Conservation (phyloP, 2,888 invertebrate genomes). For the Amphipyra tragopoginis region DNA sequence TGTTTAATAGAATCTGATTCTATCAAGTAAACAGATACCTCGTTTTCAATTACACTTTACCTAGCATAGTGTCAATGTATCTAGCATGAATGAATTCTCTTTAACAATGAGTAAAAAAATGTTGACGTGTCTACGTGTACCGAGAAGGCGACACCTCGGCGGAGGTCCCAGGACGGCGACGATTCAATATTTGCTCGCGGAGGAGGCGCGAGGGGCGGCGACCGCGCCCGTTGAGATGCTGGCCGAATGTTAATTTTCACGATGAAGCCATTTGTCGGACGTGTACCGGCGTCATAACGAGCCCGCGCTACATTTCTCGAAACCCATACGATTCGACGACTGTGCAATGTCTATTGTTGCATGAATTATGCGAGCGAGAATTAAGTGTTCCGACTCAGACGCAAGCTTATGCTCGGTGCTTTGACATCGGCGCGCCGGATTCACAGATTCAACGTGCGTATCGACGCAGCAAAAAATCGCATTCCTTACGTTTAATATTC, state of each 20-base stretch:
- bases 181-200: constrained; percentile 84
- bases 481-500: constrained; percentile 65
- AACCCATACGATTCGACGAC: constrained; percentile 76
- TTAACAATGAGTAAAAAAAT: constrained; percentile 66
- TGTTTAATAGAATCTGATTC: constrained; percentile 26
- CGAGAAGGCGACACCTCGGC: constrained; percentile 78
- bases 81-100: constrained; percentile 66
- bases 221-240: constrained; percentile 71
- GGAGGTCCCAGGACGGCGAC: constrained; percentile 77
- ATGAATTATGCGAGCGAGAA: constrained; percentile 79
- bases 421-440: constrained; percentile 62
- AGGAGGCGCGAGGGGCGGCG: constrained; percentile 61
- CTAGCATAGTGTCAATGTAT: constrained; percentile 56
- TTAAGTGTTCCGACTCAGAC: constrained; percentile 63
- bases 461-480: constrained; percentile 56
- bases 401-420: constrained; percentile 54
- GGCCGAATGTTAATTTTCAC: constrained; percentile 87
- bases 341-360: constrained; percentile 78
- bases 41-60: constrained; percentile 40
- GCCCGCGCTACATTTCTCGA: constrained; percentile 78
- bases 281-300: constrained; percentile 81
- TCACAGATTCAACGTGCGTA: constrained; percentile 67
- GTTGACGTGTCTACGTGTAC: constrained; percentile 67
- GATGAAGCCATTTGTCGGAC: constrained; percentile 86
- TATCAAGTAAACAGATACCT: constrained; percentile 20